Conservation (phyloP, 2,888 invertebrate species). For the Phlogophora meticulosa region DNA sequence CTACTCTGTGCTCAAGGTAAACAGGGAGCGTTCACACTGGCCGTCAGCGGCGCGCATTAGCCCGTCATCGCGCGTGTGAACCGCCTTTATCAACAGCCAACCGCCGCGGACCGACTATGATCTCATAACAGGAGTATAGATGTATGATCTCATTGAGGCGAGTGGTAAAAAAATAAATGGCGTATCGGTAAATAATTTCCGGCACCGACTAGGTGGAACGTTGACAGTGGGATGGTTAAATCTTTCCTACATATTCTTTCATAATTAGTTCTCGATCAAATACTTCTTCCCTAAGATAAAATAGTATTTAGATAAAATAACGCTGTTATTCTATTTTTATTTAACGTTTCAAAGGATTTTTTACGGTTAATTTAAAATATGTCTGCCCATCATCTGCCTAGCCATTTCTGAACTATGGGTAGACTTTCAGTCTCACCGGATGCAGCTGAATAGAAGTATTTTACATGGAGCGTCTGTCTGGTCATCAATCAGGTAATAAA, state of each 20-base stretch:
- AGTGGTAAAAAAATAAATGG: slow-evolving; percentile 45
- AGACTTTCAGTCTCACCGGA: no score
- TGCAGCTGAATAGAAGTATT: no score
- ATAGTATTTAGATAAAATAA: neutral
- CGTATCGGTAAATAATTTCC: slow-evolving; percentile 35
- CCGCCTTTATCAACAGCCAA: slow-evolving; percentile 56
- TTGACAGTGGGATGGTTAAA: neutral
- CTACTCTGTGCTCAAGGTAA: slow-evolving; percentile 68
- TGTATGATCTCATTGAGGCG: slow-evolving; percentile 64
- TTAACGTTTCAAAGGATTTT: neutral
- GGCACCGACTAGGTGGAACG: slow-evolving; percentile 5
- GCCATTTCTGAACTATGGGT: no score
- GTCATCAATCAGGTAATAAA: no score
- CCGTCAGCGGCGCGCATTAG: slow-evolving; percentile 77
- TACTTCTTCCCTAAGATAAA: no score
- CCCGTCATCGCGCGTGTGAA: slow-evolving; percentile 70
- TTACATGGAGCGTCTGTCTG: no score
- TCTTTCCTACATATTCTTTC: neutral
- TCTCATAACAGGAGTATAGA: slow-evolving; percentile 55
- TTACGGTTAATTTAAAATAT: neutral
- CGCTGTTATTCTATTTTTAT: neutral
- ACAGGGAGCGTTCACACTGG: slow-evolving; percentile 70
- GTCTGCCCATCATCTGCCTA: no score
- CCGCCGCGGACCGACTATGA: slow-evolving; percentile 55
- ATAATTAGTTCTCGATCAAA: no score